phyloP scores from a whole-genome alignment of 2,797 vertebrate genomes.

The Melanotaenia nigrans region DNA sequence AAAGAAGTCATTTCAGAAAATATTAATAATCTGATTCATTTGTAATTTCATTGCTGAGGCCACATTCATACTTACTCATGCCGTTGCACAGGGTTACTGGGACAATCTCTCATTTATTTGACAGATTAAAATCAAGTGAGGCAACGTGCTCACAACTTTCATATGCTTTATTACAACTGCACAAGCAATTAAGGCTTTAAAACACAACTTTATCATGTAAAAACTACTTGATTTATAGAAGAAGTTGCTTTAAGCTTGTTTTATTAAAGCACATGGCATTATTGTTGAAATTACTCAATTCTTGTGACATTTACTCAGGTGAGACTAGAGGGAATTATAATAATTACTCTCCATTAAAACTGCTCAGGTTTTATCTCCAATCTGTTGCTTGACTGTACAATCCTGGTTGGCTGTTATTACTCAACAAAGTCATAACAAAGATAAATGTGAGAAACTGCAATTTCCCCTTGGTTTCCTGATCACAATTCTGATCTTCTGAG shows the following conservation, averaged over 20 bases:
- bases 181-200: not conserved
- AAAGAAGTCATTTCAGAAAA: not conserved
- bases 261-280: not conserved
- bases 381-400: not conserved
- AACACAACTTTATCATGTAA: not conserved
- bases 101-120: not conserved
- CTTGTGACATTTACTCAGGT: conserved; percentile 21
- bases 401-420: not conserved
- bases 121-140: not conserved
- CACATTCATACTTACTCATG: too few relatives aligned
- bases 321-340: conserved; percentile 7
- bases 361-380: not conserved
- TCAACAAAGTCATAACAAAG: conserved; percentile 29
- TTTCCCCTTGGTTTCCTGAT: conserved; percentile 23
- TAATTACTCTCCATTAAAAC: conserved; percentile 8
- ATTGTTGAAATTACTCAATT: not conserved
- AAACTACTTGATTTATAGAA: not conserved
- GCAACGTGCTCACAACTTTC: not conserved
- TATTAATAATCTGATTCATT: not conserved
- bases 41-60: too few relatives aligned
- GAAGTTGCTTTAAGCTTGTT: not conserved
- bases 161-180: not conserved
- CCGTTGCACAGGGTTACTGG: not conserved
- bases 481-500: conserved; percentile 17
- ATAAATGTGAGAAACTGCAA: conserved; percentile 8